Percentiles rank a stretch among this genome's conserved stretches.
phyloP scores from a whole-genome alignment of 2,888 invertebrate species.

The Agrotis ipsilon region DNA sequence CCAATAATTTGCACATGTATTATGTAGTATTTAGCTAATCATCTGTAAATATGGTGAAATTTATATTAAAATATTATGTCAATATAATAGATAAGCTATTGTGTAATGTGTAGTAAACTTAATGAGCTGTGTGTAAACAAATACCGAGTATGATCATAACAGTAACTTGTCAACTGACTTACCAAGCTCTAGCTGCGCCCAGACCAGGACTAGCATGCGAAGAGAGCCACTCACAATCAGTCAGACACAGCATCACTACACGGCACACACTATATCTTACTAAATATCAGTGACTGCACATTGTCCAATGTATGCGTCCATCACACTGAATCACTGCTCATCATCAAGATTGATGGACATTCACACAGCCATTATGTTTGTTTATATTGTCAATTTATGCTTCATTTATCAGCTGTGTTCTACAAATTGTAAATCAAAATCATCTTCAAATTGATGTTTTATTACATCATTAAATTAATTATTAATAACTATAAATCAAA shows the following conservation, averaged over 20 bases:
- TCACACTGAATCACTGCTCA: slow-evolving; percentile 23
- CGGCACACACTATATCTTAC: slow-evolving; percentile 17
- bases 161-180: slow-evolving; percentile 36
- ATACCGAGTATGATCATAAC: slow-evolving; percentile 25
- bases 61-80: slow-evolving; percentile 54
- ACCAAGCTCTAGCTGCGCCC: slow-evolving; percentile 30
- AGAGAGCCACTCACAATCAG: slow-evolving; percentile 28
- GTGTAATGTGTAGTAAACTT: slow-evolving; percentile 47
- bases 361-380: slow-evolving; percentile 39
- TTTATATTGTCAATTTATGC: slow-evolving; percentile 51
- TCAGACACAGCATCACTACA: slow-evolving; percentile 48
- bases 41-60: slow-evolving; percentile 50
- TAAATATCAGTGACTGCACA: slow-evolving; percentile 16
- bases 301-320: neutral
- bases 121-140: slow-evolving; percentile 48
- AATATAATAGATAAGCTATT: slow-evolving; percentile 58
- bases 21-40: slow-evolving; percentile 41
- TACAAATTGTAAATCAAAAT: slow-evolving; percentile 60
- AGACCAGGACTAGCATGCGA: neutral
- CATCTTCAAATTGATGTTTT: slow-evolving; percentile 47
- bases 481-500: slow-evolving; percentile 55
- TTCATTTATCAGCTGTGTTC: slow-evolving; percentile 52
- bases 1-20: slow-evolving; percentile 29
- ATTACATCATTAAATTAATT: slow-evolving; percentile 62
- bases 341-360: slow-evolving; percentile 36